These are phyloP conservation scores for Gadopsis bispinosus DNA, from an alignment of 2,797 vertebrate species.

Conservation along the genomic window DNA sequence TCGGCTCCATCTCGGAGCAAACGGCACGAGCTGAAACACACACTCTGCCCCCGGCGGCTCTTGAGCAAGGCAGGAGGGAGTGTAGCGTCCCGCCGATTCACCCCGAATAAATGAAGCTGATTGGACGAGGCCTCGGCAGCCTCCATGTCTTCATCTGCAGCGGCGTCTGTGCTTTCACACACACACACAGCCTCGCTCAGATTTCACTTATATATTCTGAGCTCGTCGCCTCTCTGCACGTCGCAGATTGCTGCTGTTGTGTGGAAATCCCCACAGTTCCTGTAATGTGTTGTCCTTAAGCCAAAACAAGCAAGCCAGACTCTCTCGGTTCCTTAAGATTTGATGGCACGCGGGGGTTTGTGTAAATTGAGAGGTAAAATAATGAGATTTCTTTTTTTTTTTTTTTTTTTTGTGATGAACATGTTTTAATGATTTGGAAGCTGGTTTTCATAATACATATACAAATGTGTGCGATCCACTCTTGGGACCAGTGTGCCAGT, in stretches of 20 bases:
- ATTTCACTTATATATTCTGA: conserved; percentile 7
- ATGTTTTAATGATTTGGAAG: not conserved
- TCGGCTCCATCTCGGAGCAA: not conserved
- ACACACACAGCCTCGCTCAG: not conserved
- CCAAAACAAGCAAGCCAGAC: conserved; percentile 17
- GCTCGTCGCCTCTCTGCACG: conserved; percentile 11
- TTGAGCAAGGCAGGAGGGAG: not conserved
- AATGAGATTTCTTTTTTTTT: no score
- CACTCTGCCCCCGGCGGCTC: not conserved
- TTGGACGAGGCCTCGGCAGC: not conserved
- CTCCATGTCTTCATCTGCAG: not conserved
- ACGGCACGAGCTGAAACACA: not conserved
- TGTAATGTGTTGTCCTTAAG: conserved; percentile 37
- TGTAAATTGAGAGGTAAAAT: conserved; percentile 9
- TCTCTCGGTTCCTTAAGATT: conserved; percentile 10
- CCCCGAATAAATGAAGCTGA: not conserved
- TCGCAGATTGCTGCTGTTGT: not conserved
- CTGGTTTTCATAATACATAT: not conserved
- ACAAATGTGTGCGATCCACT: not conserved
- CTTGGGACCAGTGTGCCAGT: not conserved
- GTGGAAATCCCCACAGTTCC: conserved; percentile 53
- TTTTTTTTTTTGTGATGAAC: not conserved
- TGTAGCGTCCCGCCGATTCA: accelerated
- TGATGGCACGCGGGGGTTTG: not conserved
- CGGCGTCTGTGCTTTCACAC: not conserved